These are phyloP conservation scores for Parazoanthus darwini DNA, from an alignment of 92 coral and sea anemone genomes.

Conservation along the genomic window DNA sequence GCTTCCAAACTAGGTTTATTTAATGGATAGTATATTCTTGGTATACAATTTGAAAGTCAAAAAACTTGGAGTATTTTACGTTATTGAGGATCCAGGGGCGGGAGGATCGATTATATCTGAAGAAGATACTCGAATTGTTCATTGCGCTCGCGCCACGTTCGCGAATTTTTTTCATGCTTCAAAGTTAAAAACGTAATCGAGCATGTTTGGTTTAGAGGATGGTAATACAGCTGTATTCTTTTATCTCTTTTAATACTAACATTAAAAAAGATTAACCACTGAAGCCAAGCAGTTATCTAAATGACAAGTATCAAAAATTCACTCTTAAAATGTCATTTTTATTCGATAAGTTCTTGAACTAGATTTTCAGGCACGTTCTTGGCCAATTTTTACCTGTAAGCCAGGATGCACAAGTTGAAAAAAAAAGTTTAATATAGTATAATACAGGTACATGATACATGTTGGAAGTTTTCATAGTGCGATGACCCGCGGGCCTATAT, in stretches of 20 bases:
- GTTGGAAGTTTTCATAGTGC: conserved; percentile 10
- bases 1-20: conserved; percentile 15
- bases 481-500: conserved; percentile 12
- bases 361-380: conserved; percentile 27
- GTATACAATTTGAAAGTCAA: conserved; percentile 27
- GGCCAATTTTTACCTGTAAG: background rate
- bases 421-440: background rate
- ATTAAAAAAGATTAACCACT: conserved; percentile 26
- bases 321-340: conserved; percentile 15
- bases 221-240: conserved; percentile 28
- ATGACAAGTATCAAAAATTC: conserved; percentile 24
- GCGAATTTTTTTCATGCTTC: conserved; percentile 28
- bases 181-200: conserved; percentile 27
- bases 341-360: conserved; percentile 19
- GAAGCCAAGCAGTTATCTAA: conserved; percentile 29
- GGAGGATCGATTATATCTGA: conserved; percentile 29
- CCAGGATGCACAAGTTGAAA: conserved; percentile 21
- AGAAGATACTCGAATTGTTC: conserved; percentile 28
- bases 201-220: conserved; percentile 26
- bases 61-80: conserved; percentile 28
- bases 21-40: conserved; percentile 11
- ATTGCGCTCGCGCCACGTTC: conserved; percentile 32
- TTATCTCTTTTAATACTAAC: conserved; percentile 24
- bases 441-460: conserved; percentile 20
- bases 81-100: conserved; percentile 31